Conservation (phyloP, 2,113 vertebrate genomes). For the Formicarius rufipectus region DNA sequence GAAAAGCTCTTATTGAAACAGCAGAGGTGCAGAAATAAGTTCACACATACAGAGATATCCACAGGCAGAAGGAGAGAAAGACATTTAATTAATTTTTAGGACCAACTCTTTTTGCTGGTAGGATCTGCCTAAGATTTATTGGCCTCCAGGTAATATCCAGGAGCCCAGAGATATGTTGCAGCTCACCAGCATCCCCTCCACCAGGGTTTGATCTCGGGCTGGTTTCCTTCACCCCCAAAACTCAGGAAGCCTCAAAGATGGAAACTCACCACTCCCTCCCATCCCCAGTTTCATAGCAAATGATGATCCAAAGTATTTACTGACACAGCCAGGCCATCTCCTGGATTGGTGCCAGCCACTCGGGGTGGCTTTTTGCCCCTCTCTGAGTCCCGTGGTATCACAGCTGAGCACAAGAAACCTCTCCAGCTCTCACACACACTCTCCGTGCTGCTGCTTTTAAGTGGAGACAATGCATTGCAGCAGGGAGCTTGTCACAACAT, state of each 20-base stretch:
- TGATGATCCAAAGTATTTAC: not conserved
- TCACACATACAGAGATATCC: not conserved
- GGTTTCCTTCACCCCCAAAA: not conserved
- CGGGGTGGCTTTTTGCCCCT: not conserved
- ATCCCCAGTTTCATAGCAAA: not conserved
- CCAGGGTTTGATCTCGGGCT: not conserved
- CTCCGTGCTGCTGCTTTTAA: not conserved
- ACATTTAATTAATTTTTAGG: not conserved
- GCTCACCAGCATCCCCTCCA: not conserved
- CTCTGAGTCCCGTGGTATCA: not conserved
- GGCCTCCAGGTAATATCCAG: not conserved
- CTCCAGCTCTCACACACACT: not conserved
- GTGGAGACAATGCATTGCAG: not conserved
- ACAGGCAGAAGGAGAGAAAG: not conserved
- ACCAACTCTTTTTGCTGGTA: not conserved
- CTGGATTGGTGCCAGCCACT: not conserved
- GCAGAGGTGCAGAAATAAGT: not conserved
- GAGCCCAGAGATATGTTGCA: not conserved
- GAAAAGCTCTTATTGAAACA: not conserved
- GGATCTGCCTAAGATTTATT: not conserved
- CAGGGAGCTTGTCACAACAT: constrained; percentile 1
- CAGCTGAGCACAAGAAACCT: not conserved
- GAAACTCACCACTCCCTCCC: not conserved
- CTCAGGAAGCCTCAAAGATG: not conserved
- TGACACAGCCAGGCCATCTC: not conserved